A percentile compares a stretch with the other conserved stretches of the same genome.
phyloP scores from a whole-genome alignment of 2,113 vertebrate genomes.

The Osmerus mordax region DNA sequence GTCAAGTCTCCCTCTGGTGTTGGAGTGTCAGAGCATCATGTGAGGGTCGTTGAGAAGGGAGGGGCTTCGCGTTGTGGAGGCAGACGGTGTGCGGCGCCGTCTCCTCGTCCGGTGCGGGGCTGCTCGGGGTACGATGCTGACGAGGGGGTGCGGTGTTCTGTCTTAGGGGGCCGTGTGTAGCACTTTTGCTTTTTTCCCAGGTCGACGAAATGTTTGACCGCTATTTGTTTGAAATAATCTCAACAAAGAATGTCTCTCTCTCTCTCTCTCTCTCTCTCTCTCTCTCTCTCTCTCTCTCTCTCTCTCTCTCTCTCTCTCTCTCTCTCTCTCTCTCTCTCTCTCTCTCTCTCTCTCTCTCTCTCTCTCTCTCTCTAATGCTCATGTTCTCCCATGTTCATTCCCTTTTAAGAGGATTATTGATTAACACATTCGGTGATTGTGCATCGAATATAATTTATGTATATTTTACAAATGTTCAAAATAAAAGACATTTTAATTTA shows the following conservation, averaged over 20 bases:
- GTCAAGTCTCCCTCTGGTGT: too few relatives aligned
- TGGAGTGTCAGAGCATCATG: not conserved
- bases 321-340: conserved; percentile 24
- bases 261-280: conserved; percentile 19
- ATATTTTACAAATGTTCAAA: conserved; percentile 76
- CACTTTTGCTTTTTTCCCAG: conserved; percentile 71
- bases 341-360: conserved; percentile 31
- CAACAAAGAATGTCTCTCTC: conserved; percentile 72
- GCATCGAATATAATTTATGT: conserved; percentile 77
- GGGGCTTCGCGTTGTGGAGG: conserved; percentile 17
- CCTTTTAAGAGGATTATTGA: conserved; percentile 64
- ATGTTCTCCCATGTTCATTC: conserved; percentile 55
- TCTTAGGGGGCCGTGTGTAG: conserved; percentile 74
- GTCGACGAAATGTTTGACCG: conserved; percentile 70
- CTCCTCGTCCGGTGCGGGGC: conserved; percentile 53
- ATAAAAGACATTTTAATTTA: conserved; percentile 70
- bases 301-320: conserved; percentile 62
- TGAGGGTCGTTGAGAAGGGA: not conserved
- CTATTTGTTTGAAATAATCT: conserved; percentile 71
- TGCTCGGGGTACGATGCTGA: conserved; percentile 65
- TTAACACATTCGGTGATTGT: conserved; percentile 70
- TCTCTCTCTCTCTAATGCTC: conserved; percentile 9
- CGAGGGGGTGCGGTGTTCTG: conserved; percentile 69
- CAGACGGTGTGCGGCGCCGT: conserved; percentile 24
- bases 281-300: conserved; percentile 27